Conservation (phyloP, 2,888 invertebrate species). For the Hypolimnas misippus region DNA sequence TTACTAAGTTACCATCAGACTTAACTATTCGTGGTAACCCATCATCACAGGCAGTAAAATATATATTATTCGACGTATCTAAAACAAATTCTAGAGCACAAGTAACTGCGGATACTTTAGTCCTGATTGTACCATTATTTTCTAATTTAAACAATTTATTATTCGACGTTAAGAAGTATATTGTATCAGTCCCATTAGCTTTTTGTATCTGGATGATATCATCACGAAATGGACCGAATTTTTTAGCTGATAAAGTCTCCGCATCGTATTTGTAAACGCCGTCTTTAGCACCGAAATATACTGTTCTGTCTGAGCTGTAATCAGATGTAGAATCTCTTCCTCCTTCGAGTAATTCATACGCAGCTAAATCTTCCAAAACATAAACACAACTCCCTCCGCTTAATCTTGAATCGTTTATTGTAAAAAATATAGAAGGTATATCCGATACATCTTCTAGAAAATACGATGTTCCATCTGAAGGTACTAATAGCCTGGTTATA, state of each 20-base stretch:
- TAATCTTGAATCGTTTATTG: slow-evolving; percentile 56
- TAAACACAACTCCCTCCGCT: slow-evolving; percentile 67
- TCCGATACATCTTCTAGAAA: slow-evolving; percentile 55
- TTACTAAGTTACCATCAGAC: slow-evolving; percentile 49
- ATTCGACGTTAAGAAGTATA: slow-evolving; percentile 57
- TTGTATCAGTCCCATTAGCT: slow-evolving; percentile 59
- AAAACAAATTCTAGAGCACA: slow-evolving; percentile 69
- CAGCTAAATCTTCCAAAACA: slow-evolving; percentile 68
- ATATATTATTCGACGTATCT: slow-evolving; percentile 67
- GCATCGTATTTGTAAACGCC: slow-evolving; percentile 62
- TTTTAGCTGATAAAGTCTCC: slow-evolving; percentile 62
- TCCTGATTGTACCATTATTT: slow-evolving; percentile 57
- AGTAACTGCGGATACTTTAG: slow-evolving; percentile 49
- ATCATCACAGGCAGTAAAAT: slow-evolving; percentile 62
- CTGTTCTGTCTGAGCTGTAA: slow-evolving; percentile 53
- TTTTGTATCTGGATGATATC: slow-evolving; percentile 68
- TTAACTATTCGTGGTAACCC: slow-evolving; percentile 56
- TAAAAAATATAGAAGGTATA: slow-evolving; percentile 66
- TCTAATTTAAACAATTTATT: slow-evolving; percentile 59
- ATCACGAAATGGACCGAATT: slow-evolving; percentile 60
- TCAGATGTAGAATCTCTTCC: slow-evolving; percentile 66
- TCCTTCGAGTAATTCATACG: slow-evolving; percentile 67
- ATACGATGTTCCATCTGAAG: slow-evolving; percentile 56
- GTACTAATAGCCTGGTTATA: slow-evolving; percentile 64
- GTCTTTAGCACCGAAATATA: slow-evolving; percentile 64